These are phyloP conservation scores for Lepidurus apus DNA, from an alignment of 1,140 invertebrate genomes.

Conservation along the genomic window DNA sequence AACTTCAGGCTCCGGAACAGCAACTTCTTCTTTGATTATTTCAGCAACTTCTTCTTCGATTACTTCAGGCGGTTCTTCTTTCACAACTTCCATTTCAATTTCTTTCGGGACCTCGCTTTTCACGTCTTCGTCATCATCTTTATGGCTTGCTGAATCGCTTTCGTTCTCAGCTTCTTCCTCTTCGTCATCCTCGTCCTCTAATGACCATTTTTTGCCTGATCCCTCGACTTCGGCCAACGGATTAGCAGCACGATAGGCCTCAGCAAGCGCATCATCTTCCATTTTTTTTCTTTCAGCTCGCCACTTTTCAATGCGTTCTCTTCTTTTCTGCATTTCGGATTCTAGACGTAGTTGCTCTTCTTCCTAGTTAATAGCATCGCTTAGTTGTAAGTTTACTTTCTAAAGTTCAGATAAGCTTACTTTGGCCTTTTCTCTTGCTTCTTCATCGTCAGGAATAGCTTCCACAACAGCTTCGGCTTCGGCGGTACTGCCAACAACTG, in stretches of 20 bases:
- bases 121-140: slow-evolving; percentile 26
- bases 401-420: neutral
- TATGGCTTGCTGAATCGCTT: slow-evolving; percentile 25
- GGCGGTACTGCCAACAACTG: neutral
- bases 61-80: neutral
- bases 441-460: neutral
- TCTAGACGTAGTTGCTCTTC: slow-evolving; percentile 76
- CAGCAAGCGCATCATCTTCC: slow-evolving; percentile 63
- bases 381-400: neutral
- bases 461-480: neutral
- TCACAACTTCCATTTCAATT: slow-evolving; percentile 39
- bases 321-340: slow-evolving; percentile 90
- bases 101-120: slow-evolving; percentile 40
- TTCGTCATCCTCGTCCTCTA: slow-evolving; percentile 82
- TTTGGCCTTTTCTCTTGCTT: slow-evolving; percentile 6
- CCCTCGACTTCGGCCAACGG: slow-evolving; percentile 16
- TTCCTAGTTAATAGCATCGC: slow-evolving; percentile 44
- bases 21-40: neutral
- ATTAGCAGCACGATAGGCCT: slow-evolving; percentile 59
- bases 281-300: slow-evolving; percentile 79
- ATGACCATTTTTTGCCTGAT: slow-evolving; percentile 79
- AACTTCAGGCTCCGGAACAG: slow-evolving; percentile 45
- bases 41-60: neutral
- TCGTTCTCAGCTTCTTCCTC: slow-evolving; percentile 54
- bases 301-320: slow-evolving; percentile 91